phyloP scores from a whole-genome alignment of 2,888 invertebrate species.

The Rotaria socialis region DNA sequence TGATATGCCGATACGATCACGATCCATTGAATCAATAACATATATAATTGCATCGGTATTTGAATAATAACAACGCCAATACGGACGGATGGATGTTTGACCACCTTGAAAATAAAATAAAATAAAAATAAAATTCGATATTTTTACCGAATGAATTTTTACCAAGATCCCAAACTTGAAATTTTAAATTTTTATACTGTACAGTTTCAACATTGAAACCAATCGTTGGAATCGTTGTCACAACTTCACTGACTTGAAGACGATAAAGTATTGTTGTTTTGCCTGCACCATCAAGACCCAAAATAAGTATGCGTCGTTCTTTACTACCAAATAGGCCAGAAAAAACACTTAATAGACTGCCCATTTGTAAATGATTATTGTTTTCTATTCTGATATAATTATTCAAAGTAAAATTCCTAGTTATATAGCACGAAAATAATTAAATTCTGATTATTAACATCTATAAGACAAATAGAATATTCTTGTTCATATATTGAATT shows the following conservation, averaged over 20 bases:
- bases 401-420: neutral
- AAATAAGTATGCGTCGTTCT: slow-evolving; percentile 98
- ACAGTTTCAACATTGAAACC: slow-evolving; percentile 99
- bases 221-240: slow-evolving; percentile 83
- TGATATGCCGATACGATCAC: slow-evolving; percentile 95
- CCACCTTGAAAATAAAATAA: neutral
- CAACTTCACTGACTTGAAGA: slow-evolving; percentile 95
- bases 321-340: slow-evolving; percentile 94
- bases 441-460: neutral
- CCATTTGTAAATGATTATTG: slow-evolving; percentile 61
- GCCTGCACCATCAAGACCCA: slow-evolving; percentile 96
- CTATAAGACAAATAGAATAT: neutral
- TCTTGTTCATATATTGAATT: neutral
- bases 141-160: slow-evolving; percentile 55
- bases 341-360: slow-evolving; percentile 92
- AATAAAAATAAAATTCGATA: neutral
- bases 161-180: slow-evolving; percentile 98
- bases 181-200: slow-evolving; percentile 98
- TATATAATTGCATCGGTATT: slow-evolving; percentile 99
- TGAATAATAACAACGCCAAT: slow-evolving; percentile 99
- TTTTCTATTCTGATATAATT: neutral
- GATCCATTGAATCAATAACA: slow-evolving; percentile 96
- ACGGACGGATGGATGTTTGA: slow-evolving; percentile 69
- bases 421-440: neutral
- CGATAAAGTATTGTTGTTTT: slow-evolving; percentile 97